Evolutionary conservation across 2,113 vertebrate species (phyloP).

Genomic region (Scolopax mira): DNA sequence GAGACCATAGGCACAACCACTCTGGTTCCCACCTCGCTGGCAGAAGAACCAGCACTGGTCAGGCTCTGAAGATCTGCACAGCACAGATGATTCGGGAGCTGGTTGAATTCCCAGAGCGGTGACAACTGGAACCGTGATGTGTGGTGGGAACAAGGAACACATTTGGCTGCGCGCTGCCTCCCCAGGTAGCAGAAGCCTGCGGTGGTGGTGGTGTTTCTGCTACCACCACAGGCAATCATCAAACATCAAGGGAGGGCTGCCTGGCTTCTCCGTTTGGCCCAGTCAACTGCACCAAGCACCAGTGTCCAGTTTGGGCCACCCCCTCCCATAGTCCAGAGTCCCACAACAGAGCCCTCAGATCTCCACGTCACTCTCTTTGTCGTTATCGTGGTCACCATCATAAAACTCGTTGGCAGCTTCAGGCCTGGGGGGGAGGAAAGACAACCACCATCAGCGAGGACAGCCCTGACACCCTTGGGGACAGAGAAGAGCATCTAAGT

Average conservation of each 20-base stretch:
- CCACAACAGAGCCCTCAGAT: conserved; percentile 77
- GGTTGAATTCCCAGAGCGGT: neutral
- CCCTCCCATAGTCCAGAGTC: neutral
- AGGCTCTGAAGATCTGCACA: neutral
- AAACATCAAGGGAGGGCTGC: neutral
- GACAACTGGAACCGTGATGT: neutral
- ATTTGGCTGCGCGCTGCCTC: neutral
- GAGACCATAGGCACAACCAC: neutral
- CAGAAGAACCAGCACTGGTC: neutral
- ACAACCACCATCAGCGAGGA: neutral
- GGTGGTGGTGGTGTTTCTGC: neutral
- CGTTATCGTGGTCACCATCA: conserved; percentile 96
- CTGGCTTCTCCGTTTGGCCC: neutral
- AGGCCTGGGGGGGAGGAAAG: conserved; percentile 78
- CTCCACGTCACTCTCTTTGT: conserved; percentile 98
- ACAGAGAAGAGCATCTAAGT: neutral
- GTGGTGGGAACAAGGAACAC: neutral
- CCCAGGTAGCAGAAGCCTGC: neutral
- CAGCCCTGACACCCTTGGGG: neutral
- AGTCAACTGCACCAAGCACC: neutral
- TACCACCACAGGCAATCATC: neutral
- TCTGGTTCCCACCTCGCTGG: neutral
- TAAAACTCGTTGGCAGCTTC: conserved; percentile 96
- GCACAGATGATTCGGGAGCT: fast-evolving
- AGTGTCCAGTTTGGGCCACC: neutral